Evolutionary conservation across 2,113 vertebrate species (phyloP).

Genomic region (Natator depressus): DNA sequence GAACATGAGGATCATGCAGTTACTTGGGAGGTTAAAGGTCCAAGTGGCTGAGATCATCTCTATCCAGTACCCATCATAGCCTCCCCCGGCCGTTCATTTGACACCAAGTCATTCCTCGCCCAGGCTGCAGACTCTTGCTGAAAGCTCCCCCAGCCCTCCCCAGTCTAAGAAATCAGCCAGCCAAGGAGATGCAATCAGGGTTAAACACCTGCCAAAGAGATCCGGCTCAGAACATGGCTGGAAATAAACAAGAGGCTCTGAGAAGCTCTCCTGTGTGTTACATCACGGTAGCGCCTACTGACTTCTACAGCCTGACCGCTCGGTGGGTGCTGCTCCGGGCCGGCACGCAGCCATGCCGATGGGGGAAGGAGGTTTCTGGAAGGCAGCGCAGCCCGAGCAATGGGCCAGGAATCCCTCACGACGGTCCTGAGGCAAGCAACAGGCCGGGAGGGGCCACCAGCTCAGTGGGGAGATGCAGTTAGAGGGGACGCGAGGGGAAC

Average conservation of each 20-base stretch:
- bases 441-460: neutral
- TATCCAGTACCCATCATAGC: neutral
- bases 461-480: too few relatives aligned
- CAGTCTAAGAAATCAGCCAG: neutral
- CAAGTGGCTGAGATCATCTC: neutral
- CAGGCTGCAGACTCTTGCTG: neutral
- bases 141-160: neutral
- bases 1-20: too few relatives aligned
- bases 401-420: too few relatives aligned
- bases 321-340: neutral
- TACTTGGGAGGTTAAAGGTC: neutral
- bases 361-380: neutral
- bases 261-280: neutral
- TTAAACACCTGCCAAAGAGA: neutral
- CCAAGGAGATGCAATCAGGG: neutral
- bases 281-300: neutral
- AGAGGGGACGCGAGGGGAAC: too few relatives aligned
- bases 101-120: neutral
- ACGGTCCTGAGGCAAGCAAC: too few relatives aligned
- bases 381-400: neutral
- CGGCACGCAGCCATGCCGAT: fast-evolving
- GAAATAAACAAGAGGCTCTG: neutral
- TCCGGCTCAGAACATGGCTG: neutral
- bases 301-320: neutral
- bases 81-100: neutral